Evolutionary conservation across 1,140 invertebrate species (phyloP).

Genomic region (Bombus superbus): DNA sequence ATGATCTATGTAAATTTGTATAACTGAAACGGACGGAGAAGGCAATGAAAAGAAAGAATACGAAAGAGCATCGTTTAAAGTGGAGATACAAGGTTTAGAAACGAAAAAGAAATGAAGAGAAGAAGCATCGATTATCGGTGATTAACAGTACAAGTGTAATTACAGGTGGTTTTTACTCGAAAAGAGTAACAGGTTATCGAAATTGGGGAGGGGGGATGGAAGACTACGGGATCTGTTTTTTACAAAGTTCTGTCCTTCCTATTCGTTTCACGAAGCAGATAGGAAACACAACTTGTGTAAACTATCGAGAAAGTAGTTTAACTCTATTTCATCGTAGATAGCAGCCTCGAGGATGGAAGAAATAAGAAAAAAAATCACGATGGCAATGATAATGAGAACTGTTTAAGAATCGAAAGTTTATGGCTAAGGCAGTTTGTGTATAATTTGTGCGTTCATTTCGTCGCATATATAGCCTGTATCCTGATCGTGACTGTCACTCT

Average conservation of each 20-base stretch:
- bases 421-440: conserved; percentile 37
- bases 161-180: neutral
- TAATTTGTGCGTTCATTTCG: conserved; percentile 46
- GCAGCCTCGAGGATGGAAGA: neutral
- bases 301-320: neutral
- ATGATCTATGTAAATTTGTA: no score
- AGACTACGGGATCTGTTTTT: no score
- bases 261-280: neutral
- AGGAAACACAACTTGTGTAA: neutral
- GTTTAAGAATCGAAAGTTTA: neutral
- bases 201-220: no score
- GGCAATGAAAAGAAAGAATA: neutral
- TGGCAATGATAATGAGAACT: neutral
- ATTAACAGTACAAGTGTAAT: neutral
- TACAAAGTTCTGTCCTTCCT: neutral
- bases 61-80: no score
- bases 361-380: neutral
- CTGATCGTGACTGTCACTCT: conserved; percentile 39
- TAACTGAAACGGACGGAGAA: neutral
- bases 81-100: neutral
- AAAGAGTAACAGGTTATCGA: no score
- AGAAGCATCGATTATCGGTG: no score
- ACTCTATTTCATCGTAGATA: neutral
- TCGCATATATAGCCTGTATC: conserved; percentile 42
- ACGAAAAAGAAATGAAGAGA: neutral